phyloP scores from a whole-genome alignment of 2,888 invertebrate genomes.

The Hypselothyrea guttata region DNA sequence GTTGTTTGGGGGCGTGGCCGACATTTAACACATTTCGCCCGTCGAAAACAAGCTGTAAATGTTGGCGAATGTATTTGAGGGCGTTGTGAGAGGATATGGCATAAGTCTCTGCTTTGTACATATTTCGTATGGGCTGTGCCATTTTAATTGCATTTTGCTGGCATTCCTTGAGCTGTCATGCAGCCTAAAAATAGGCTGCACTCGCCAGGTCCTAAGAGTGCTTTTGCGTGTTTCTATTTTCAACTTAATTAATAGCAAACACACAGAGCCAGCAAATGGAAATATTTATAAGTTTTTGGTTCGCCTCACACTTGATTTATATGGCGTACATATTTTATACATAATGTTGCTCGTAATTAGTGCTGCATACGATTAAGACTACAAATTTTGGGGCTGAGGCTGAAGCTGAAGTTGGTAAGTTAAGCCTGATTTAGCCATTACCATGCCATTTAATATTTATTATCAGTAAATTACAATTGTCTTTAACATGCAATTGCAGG shows the following conservation, averaged over 20 bases:
- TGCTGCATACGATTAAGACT: slow-evolving; percentile 48
- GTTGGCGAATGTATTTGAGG: slow-evolving; percentile 45
- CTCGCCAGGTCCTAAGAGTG: slow-evolving; percentile 56
- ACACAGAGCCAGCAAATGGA: slow-evolving; percentile 42
- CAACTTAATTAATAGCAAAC: slow-evolving; percentile 77
- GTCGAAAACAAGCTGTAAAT: slow-evolving; percentile 72
- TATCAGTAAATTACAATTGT: slow-evolving; percentile 77
- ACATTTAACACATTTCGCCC: slow-evolving; percentile 70
- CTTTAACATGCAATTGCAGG: slow-evolving; percentile 60
- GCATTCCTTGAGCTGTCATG: slow-evolving; percentile 56
- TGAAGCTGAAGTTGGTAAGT: slow-evolving; percentile 15
- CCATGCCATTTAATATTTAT: slow-evolving; percentile 68
- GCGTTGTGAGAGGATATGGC: neutral
- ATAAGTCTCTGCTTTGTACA: slow-evolving; percentile 40
- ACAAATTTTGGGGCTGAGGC: slow-evolving; percentile 2
- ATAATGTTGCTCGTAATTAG: slow-evolving; percentile 71
- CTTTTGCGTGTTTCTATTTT: slow-evolving; percentile 75
- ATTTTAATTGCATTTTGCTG: slow-evolving; percentile 73
- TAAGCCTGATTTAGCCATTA: slow-evolving; percentile 45
- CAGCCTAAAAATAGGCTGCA: slow-evolving; percentile 66
- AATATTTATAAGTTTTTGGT: slow-evolving; percentile 56
- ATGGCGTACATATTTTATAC: slow-evolving; percentile 66
- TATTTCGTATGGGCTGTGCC: slow-evolving; percentile 46
- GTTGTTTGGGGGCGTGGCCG: slow-evolving; percentile 54
- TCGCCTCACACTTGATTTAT: slow-evolving; percentile 68